Base-by-base conservation (phyloP, 2,888 invertebrate species). In the Lasioglossum lativentre region DNA sequence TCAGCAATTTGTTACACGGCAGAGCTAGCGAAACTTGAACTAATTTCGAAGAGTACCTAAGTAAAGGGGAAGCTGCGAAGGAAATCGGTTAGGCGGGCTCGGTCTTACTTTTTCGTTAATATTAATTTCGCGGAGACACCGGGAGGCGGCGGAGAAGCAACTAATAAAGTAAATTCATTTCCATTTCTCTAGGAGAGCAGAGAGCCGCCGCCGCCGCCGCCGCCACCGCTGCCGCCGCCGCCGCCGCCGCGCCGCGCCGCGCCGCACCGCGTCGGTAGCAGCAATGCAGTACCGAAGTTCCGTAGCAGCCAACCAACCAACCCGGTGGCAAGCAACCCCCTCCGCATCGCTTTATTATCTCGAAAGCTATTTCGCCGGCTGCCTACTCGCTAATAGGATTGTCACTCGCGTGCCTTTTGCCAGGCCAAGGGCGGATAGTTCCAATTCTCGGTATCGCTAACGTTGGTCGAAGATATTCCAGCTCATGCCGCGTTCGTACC, bases 341-440 rank as follows among this genome's bases (percentile, higher is more conserved):
- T 68, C 88, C 78, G 78, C 86, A 75, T 83, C 90, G 83, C 86
- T 90, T 90, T 90, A 90, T 90, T 90, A 90, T 90, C 90, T 90
- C 89, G 88, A 87, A 90, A 90, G 90, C 89, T 90, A 90, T 90
- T 89, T 89, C 89, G 89, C 88, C 84, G 89, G 82, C 90, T 90
- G 90, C 90, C 90, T 90, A 90, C 80, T 89, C 90, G 86, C 89
- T 90, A 90, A 90, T 90, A 90, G 90, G 89, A 90, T 90, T 90
- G 90, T 90, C 90, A 90, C 90, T 90, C 90, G 90, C 88, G 90
- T 90, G 90, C 88, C 90, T 90, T 90, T 90, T 87, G 86, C 89
- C 77, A 72, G 78, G 86, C 81, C 89, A 78, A 88, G 74, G 80
- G 81, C 78, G 88, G 82, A 86, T 90, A 89, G 87, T 89, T 90